Evolutionary conservation across 1,140 invertebrate species (phyloP).

Genomic region (Drosophila prosaltans): DNA sequence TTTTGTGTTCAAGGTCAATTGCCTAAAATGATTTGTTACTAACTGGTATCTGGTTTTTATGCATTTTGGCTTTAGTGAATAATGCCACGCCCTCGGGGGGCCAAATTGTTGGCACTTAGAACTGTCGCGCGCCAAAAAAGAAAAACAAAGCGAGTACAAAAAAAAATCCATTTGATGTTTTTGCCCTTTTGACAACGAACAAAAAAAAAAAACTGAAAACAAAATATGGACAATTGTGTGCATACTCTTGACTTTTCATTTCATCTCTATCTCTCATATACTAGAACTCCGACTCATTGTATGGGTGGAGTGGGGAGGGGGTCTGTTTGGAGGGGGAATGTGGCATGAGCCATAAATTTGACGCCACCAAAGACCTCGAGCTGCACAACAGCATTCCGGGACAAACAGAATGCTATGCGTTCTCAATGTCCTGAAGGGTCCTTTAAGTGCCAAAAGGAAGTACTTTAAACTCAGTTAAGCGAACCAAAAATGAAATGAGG

Average conservation of each 20-base stretch:
- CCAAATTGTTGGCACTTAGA: conserved; percentile 19
- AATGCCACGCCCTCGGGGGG: background rate
- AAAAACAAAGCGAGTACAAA: background rate
- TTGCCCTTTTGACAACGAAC: conserved; percentile 22
- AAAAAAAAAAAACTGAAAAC: background rate
- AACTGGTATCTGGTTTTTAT: conserved; percentile 34
- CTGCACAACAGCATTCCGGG: conserved; percentile 31
- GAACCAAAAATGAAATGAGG: conserved; percentile 2
- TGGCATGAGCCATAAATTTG: conserved; percentile 53
- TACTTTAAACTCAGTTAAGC: conserved; percentile 7
- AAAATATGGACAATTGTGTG: conserved; percentile 41
- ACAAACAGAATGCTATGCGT: conserved; percentile 45
- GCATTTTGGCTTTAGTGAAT: conserved; percentile 20
- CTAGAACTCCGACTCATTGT: conserved; percentile 2
- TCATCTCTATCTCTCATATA: background rate
- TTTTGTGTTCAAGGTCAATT: background rate
- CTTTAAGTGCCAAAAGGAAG: background rate
- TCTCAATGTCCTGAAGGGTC: conserved; percentile 29
- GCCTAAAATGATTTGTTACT: conserved; percentile 27
- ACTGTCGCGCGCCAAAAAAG: conserved; percentile 15
- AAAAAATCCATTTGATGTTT: conserved; percentile 3
- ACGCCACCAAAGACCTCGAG: conserved; percentile 55
- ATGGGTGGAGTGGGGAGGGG: conserved; percentile 35
- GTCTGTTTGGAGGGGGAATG: background rate
- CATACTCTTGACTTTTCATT: conserved; percentile 15